Conservation (phyloP, 2,888 invertebrate genomes). For the Heliconius erato region DNA sequence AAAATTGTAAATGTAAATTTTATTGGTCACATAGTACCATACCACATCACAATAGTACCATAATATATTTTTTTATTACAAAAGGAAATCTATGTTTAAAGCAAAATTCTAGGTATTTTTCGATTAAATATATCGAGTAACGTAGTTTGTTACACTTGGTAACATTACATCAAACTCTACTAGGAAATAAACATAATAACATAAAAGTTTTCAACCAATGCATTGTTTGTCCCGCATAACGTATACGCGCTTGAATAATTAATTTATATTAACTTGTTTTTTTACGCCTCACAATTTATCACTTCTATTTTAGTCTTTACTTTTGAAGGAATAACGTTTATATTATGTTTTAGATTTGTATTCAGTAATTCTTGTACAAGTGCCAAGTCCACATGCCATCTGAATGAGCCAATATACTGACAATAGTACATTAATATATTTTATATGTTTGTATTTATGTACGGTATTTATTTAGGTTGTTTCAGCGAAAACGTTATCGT, state of each 20-base stretch:
- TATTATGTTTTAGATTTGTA: not conserved
- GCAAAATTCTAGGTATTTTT: no score
- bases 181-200: not conserved
- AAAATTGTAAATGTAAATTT: no score
- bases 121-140: no score
- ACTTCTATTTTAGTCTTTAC: constrained; percentile 34
- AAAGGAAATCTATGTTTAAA: no score
- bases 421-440: not conserved
- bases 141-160: not conserved
- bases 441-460: constrained; percentile 1
- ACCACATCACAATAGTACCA: no score
- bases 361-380: constrained; percentile 37
- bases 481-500: constrained; percentile 10
- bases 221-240: constrained; percentile 38
- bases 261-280: constrained; percentile 41
- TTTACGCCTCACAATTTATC: not conserved
- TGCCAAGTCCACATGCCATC: constrained; percentile 49
- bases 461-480: not conserved
- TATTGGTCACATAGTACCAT: no score
- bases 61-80: no score
- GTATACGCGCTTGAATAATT: constrained; percentile 39
- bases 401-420: constrained; percentile 46
- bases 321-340: not conserved
- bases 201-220: not conserved
- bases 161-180: not conserved